Base-by-base conservation (phyloP, 1,140 invertebrate genomes). In the Drosophila nikananu region DNA sequence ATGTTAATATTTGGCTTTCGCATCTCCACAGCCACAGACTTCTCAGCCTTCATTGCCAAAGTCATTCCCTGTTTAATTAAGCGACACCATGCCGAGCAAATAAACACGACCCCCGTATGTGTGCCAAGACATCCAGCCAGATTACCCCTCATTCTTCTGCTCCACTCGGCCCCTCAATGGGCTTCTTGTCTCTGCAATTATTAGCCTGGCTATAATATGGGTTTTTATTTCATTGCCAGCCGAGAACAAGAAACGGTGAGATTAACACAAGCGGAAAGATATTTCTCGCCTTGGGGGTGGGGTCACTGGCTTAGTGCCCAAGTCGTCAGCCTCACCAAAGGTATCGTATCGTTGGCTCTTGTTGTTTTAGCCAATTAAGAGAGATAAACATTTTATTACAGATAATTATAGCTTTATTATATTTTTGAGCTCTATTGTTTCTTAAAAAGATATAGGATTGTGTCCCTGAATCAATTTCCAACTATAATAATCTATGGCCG, bases 1-100 rank as follows among this genome's bases (percentile, higher is more conserved):
- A 67, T 49, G 62, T 52, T 72, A 79, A 72, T 79, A 72, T 67
- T 76, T 58, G 62, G 61, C 60, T 77, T 51, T 61, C 55, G 13
- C 59, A 52, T 37, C 52, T n/a, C 23, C 5, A 21, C 52, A 8
- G 9, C 15, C 21, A 57, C 9, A 7, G 10, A 17, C 21, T n/a
- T 12, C 54, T 57, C 54, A 39, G 35, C 19, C 32, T 3, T 49
- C 21, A 27, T 51, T 49, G 39, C 25, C 58, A 51, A 37, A 70
- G 66, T 41, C 57, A 64, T 59, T 63, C 19, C 37, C 37, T 86
- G 70, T 79, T 82, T 86, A 86, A 86, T 86, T 86, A 86, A 86
- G 75, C 70, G 79, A 79, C 59, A 48, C 59, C 83, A 82, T 81
- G 75, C 62, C 46, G 83, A 32, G 79, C 49, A 63, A 49, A 77